A percentile compares a stretch with the other conserved stretches of the same genome.
These are phyloP conservation scores for Nebria salina DNA, from an alignment of 2,888 invertebrate species.

Conservation along the genomic window DNA sequence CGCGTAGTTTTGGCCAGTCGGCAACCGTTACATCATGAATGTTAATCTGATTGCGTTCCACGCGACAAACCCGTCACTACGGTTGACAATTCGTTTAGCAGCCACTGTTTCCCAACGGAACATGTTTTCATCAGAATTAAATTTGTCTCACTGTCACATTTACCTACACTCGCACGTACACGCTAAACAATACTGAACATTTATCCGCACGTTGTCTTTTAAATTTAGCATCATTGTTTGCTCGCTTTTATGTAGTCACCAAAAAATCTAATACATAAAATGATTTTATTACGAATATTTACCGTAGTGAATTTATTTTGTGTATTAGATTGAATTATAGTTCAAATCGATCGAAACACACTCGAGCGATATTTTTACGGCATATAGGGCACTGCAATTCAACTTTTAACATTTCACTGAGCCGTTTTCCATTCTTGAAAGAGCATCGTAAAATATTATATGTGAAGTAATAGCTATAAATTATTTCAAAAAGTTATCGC, in stretches of 20 bases:
- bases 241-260: background rate
- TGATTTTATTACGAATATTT: background rate
- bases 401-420: slow-evolving; percentile 23
- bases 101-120: slow-evolving; percentile 11
- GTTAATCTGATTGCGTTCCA: slow-evolving; percentile 21
- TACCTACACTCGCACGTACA: background rate
- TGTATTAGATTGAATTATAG: background rate
- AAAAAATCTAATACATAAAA: background rate
- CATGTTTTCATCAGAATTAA: slow-evolving; percentile 25
- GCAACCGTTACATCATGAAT: slow-evolving; percentile 6
- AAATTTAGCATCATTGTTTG: background rate
- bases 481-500: slow-evolving; percentile 31
- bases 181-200: background rate
- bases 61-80: slow-evolving; percentile 16
- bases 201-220: background rate
- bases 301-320: background rate
- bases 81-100: slow-evolving; percentile 15
- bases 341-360: background rate
- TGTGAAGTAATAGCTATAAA: slow-evolving; percentile 30
- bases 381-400: slow-evolving; percentile 12
- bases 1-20: slow-evolving; percentile 6
- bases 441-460: slow-evolving; percentile 42
- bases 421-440: slow-evolving; percentile 24
- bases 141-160: slow-evolving; percentile 6
- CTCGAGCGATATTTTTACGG: background rate